Percentiles rank a stretch among this genome's conserved stretches.
phyloP scores from a whole-genome alignment of 2,888 invertebrate species.

The Rhagonycha fulva region DNA sequence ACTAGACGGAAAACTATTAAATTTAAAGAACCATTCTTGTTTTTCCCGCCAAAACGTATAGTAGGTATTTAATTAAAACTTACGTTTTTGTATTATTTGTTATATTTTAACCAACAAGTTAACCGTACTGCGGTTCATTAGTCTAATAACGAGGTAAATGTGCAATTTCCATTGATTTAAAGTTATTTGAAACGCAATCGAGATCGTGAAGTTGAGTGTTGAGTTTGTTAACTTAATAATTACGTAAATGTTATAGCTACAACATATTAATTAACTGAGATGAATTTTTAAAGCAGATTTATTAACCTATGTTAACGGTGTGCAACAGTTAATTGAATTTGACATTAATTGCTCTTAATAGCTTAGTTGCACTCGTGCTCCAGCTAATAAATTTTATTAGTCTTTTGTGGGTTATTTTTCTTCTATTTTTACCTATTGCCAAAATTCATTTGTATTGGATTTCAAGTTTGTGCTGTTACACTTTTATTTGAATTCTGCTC shows the following conservation, averaged over 20 bases:
- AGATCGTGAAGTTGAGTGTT: not conserved
- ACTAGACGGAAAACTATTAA: no score
- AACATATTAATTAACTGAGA: not conserved
- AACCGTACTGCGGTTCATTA: constrained; percentile 7
- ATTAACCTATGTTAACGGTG: not conserved
- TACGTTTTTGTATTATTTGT: not conserved
- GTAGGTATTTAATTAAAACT: not conserved
- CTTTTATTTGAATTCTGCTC: no score
- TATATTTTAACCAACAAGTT: constrained; percentile 8
- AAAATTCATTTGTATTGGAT: no score
- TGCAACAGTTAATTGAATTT: not conserved
- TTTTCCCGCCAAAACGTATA: no score
- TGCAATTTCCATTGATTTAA: constrained; percentile 7
- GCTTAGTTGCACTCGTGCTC: not conserved
- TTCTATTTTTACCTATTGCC: no score
- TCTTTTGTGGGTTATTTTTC: not conserved
- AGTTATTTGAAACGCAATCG: not conserved
- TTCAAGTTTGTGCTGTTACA: no score
- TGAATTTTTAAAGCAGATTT: not conserved
- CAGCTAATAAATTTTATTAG: not conserved
- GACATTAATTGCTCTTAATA: not conserved
- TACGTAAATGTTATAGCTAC: not conserved
- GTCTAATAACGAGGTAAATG: constrained; percentile 14
- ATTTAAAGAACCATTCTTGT: no score
- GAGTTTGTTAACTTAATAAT: not conserved